Percentiles rank a stretch among this genome's conserved stretches.
These are phyloP conservation scores for Melikaiella ostensackeni DNA, from an alignment of 2,888 invertebrate genomes.

Conservation along the genomic window DNA sequence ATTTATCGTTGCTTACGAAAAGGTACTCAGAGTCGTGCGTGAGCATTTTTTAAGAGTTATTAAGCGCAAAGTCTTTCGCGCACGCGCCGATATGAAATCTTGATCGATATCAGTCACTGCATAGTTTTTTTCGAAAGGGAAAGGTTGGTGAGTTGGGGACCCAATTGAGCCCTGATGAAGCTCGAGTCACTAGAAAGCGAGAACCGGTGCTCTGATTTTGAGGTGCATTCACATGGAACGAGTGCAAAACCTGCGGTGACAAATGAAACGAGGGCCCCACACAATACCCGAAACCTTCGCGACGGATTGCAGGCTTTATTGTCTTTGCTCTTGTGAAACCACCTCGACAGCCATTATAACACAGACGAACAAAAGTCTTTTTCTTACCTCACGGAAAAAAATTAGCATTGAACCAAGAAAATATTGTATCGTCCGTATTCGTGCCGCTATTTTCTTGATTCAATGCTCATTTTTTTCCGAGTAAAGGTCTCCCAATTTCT, in stretches of 20 bases:
- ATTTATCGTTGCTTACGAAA: constrained; percentile 68
- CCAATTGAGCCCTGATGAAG: constrained; percentile 1
- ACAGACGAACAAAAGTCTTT: constrained; percentile 33
- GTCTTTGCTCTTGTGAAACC: constrained; percentile 38
- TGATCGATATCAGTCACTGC: constrained; percentile 7
- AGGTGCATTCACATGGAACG: constrained; percentile 24
- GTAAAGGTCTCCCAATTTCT: no score
- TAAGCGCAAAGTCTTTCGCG: constrained; percentile 19
- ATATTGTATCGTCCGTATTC: no score
- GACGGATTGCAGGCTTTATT: constrained; percentile 31
- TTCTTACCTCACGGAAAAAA: background rate
- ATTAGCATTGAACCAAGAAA: no score
- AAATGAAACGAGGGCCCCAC: constrained; percentile 26
- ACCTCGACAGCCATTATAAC: constrained; percentile 13
- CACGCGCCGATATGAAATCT: constrained; percentile 20
- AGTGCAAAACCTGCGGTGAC: constrained; percentile 25
- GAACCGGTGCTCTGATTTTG: constrained; percentile 22
- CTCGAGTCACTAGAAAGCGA: constrained; percentile 13
- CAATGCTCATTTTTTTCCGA: background rate
- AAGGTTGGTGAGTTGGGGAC: background rate
- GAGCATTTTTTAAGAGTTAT: constrained; percentile 35
- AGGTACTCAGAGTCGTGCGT: constrained; percentile 45
- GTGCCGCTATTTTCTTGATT: background rate
- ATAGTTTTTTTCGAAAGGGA: background rate
- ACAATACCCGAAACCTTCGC: constrained; percentile 27